Conservation (phyloP, 2,113 vertebrate species). For the Electrona antarctica region DNA sequence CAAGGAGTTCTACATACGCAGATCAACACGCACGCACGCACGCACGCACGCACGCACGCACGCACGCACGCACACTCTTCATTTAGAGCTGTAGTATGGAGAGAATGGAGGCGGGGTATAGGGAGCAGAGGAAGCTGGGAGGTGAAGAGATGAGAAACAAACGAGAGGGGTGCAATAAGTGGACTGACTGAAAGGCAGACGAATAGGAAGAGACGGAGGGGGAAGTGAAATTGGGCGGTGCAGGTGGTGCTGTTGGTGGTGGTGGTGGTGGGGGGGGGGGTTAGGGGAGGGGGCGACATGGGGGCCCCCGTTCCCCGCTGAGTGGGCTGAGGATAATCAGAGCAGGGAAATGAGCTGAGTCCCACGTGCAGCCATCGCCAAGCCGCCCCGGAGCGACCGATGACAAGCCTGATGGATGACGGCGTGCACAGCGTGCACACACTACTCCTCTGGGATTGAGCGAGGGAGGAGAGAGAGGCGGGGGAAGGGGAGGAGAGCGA, state of each 20-base stretch:
- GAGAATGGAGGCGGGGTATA: neutral
- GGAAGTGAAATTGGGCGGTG: slow-evolving; percentile 23
- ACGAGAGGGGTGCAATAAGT: slow-evolving; percentile 11
- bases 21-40: neutral
- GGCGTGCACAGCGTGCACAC: slow-evolving; percentile 37
- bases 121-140: too few relatives aligned
- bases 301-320: slow-evolving; percentile 36
- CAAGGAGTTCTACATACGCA: slow-evolving; percentile 7
- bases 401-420: slow-evolving; percentile 80
- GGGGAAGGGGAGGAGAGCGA: slow-evolving; percentile 10
- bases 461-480: slow-evolving; percentile 26
- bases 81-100: neutral
- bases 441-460: slow-evolving; percentile 54
- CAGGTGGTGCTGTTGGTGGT: neutral
- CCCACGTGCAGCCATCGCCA: slow-evolving; percentile 64
- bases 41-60: slow-evolving; percentile 18
- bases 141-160: too few relatives aligned
- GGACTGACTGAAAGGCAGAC: slow-evolving; percentile 20
- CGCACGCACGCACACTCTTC: neutral
- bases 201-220: slow-evolving; percentile 21
- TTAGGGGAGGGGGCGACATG: slow-evolving; percentile 26
- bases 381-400: slow-evolving; percentile 64
- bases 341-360: slow-evolving; percentile 78
- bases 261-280: slow-evolving; percentile 31
- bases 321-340: slow-evolving; percentile 72